Percentiles rank a stretch among this genome's conserved stretches.
Evolutionary conservation across 2,888 invertebrate species (phyloP).

Genomic region (Neocrepidodera transversa): DNA sequence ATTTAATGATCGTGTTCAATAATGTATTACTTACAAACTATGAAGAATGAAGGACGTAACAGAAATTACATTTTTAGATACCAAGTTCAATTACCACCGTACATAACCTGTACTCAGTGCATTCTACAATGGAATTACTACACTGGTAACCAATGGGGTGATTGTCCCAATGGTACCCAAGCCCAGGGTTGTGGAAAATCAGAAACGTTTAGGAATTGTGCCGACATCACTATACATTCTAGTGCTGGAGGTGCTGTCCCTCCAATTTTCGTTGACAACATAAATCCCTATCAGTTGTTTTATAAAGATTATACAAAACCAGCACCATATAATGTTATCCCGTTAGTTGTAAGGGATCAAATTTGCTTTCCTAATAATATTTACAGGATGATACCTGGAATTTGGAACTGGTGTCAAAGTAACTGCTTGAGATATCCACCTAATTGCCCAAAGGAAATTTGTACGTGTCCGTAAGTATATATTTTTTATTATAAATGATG

Average conservation of each 20-base stretch:
- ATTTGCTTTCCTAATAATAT: constrained; percentile 74
- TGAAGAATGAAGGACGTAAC: too few relatives aligned
- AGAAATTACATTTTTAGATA: constrained; percentile 65
- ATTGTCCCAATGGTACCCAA: constrained; percentile 83
- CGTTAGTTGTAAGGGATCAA: constrained; percentile 81
- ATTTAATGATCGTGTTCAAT: background rate
- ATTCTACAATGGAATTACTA: constrained; percentile 94
- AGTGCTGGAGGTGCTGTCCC: constrained; percentile 73
- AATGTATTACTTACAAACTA: too few relatives aligned
- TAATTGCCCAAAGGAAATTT: constrained; percentile 79
- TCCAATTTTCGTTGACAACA: constrained; percentile 75
- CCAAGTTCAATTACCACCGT: constrained; percentile 79
- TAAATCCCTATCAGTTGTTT: constrained; percentile 79
- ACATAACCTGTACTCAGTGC: constrained; percentile 86
- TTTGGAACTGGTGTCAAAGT: constrained; percentile 83
- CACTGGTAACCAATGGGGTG: constrained; percentile 94
- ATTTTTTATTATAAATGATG: too few relatives aligned
- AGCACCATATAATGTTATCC: constrained; percentile 71
- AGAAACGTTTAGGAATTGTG: constrained; percentile 91
- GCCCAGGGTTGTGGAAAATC: constrained; percentile 89
- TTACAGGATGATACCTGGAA: constrained; percentile 75
- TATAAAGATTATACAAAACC: constrained; percentile 74
- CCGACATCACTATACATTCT: constrained; percentile 83
- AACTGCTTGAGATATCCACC: constrained; percentile 89
- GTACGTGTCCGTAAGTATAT: constrained; percentile 81